Evolutionary conservation across 2,888 invertebrate genomes (phyloP), one percentile per base, ranked within the genome.

Genomic region (Disparrhopalites patrizii): DNA sequence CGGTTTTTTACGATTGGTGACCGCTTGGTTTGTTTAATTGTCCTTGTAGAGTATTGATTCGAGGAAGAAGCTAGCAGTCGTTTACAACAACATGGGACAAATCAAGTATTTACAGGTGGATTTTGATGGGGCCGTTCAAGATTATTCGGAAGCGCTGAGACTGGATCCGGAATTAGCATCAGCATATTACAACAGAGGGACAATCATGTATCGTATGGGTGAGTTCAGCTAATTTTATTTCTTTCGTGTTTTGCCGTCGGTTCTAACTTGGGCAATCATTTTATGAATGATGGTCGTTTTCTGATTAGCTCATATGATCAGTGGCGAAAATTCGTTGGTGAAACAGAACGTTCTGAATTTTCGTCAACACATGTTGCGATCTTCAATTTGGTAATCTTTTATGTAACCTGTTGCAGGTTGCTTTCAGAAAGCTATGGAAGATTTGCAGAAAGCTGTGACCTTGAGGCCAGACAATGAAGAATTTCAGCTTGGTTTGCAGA

Each of bases 121-220:
- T 56, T 81, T 81, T 71, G 75, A 77, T 54, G 78, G 77, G 20
- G 80, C 81, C 5, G 65, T 79, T 1, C 70, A 76, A 33, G 79
- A 79, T 69, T 81, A 79, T 73, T 78, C 75, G 8, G 65, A 74
- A 51, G 78, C 79, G 1, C 65, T 80, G 28, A 58, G 73, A 2
- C 70, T 75, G 18, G 65, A 76, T 28, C 70, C 76, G 5, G 57
- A 72, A 18, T 71, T 77, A 27, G 76, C 78, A 15, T 73, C 75
- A 27, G 76, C 78, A 0, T 78, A 76, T 68, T 81, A 80, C 71
- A 81, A 80, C 73, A 73, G 80, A 67, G 81, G 79, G 18, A 77
- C 80, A 1, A 78, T 81, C 18, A 73, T 76, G 55, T 81, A 81
- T 67, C 74, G 81, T 66, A 75, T 81, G 62, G 79, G 80, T 80